A percentile compares a stretch with the other conserved stretches of the same genome.
Conservation (phyloP, 2,888 invertebrate genomes). For the Cheilosia pagana region DNA sequence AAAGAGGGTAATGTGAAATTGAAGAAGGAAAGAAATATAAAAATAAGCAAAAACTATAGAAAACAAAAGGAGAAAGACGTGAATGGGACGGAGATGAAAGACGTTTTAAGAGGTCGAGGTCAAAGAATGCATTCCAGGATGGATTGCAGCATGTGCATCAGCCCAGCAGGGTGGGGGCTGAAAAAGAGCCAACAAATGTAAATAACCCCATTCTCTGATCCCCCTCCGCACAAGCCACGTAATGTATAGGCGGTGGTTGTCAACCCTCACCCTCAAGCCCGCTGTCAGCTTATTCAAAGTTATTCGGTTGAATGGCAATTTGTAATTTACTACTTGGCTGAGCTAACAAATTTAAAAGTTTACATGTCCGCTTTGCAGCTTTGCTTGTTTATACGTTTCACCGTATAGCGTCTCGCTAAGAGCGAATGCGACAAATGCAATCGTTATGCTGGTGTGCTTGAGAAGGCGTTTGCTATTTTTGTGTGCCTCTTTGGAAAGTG, state of each 20-base stretch:
- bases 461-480: conserved; percentile 13
- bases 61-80: conserved; percentile 11
- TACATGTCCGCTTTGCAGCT: conserved; percentile 21
- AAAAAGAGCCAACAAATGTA: conserved; percentile 58
- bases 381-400: conserved; percentile 24
- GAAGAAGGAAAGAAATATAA: conserved; percentile 22
- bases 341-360: conserved; percentile 67
- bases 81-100: background rate
- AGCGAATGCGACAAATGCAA: conserved; percentile 48
- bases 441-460: background rate
- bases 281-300: conserved; percentile 25
- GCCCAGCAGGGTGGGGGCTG: conserved; percentile 4
- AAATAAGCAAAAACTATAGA: background rate
- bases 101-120: conserved; percentile 67
- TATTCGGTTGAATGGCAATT: conserved; percentile 57
- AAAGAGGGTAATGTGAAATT: conserved; percentile 53
- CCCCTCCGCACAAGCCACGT: background rate
- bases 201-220: conserved; percentile 48
- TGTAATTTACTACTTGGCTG: conserved; percentile 64
- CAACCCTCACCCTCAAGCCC: background rate
- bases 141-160: background rate
- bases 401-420: background rate
- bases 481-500: conserved; percentile 25
- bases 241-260: background rate
- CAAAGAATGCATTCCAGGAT: conserved; percentile 46